Evolutionary conservation across 2,888 invertebrate genomes (phyloP).

Genomic region (Aphodius sticticus): DNA sequence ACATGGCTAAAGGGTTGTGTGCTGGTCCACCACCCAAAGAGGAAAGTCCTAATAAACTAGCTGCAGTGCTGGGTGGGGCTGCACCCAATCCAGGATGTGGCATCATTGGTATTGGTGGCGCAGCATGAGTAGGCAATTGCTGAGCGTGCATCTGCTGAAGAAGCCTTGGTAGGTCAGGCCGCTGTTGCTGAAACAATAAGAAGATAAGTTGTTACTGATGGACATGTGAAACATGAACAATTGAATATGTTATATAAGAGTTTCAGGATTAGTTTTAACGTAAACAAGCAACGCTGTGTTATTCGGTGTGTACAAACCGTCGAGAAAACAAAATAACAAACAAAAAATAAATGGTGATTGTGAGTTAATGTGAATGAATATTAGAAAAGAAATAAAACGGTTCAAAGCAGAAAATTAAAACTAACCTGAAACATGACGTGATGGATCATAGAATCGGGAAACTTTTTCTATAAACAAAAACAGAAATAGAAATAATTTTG

Average conservation of each 20-base stretch:
- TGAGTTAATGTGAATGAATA: slow-evolving; percentile 6
- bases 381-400: slow-evolving; percentile 15
- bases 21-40: slow-evolving; percentile 72
- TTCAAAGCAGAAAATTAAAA: slow-evolving; percentile 31
- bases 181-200: slow-evolving; percentile 76
- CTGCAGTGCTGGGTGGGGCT: slow-evolving; percentile 64
- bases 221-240: background rate
- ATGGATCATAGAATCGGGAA: slow-evolving; percentile 39
- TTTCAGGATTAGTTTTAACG: slow-evolving; percentile 25
- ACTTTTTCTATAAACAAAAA: slow-evolving; percentile 40
- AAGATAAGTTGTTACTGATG: slow-evolving; percentile 9
- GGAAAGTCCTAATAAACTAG: slow-evolving; percentile 67
- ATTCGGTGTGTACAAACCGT: slow-evolving; percentile 18
- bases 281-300: slow-evolving; percentile 19
- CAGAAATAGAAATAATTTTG: slow-evolving; percentile 30
- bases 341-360: slow-evolving; percentile 13
- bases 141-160: slow-evolving; percentile 95
- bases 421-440: slow-evolving; percentile 40
- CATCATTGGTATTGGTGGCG: slow-evolving; percentile 77
- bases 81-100: slow-evolving; percentile 71
- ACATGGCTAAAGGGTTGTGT: slow-evolving; percentile 79
- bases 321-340: background rate
- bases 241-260: background rate
- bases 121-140: slow-evolving; percentile 77
- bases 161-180: slow-evolving; percentile 81